phyloP scores from a whole-genome alignment of 2,888 invertebrate genomes.

The Adelphocoris suturalis region DNA sequence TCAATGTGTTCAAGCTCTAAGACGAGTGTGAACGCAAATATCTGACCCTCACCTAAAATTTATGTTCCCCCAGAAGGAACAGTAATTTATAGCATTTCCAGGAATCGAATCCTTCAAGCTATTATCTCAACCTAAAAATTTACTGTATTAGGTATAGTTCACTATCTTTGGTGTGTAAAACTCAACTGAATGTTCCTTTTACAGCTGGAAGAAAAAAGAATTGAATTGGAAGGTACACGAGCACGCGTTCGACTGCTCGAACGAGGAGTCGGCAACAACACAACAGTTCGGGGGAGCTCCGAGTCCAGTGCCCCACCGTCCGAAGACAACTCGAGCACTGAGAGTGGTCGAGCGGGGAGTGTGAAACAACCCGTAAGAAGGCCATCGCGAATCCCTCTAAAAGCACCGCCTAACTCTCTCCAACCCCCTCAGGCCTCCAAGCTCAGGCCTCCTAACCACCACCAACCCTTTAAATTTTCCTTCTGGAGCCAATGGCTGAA shows the following conservation, averaged over 20 bases:
- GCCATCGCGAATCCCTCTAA: conserved; percentile 77
- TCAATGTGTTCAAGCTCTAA: no score
- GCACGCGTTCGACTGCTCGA: conserved; percentile 88
- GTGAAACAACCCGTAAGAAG: conserved; percentile 58
- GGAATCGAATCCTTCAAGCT: no score
- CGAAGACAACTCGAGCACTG: conserved; percentile 82
- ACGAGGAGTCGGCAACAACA: conserved; percentile 78
- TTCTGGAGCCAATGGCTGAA: conserved; percentile 85
- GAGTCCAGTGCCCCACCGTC: conserved; percentile 77
- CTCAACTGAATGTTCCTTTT: conserved; percentile 72
- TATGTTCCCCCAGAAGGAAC: no score
- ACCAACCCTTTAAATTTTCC: conserved; percentile 83
- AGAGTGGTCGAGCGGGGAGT: conserved; percentile 76
- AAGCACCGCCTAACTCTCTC: conserved; percentile 75
- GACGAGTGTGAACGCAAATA: no score
- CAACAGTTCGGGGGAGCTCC: conserved; percentile 74
- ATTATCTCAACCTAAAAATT: no score
- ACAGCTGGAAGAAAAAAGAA: conserved; percentile 90
- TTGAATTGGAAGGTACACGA: conserved; percentile 90
- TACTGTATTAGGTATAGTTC: no score
- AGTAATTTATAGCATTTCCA: no score
- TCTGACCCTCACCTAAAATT: no score
- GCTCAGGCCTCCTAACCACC: conserved; percentile 80
- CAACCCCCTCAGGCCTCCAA: conserved; percentile 71
- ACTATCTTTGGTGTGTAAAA: no score